phyloP scores from a whole-genome alignment of 2,888 invertebrate species.

The Rutpela maculata region DNA sequence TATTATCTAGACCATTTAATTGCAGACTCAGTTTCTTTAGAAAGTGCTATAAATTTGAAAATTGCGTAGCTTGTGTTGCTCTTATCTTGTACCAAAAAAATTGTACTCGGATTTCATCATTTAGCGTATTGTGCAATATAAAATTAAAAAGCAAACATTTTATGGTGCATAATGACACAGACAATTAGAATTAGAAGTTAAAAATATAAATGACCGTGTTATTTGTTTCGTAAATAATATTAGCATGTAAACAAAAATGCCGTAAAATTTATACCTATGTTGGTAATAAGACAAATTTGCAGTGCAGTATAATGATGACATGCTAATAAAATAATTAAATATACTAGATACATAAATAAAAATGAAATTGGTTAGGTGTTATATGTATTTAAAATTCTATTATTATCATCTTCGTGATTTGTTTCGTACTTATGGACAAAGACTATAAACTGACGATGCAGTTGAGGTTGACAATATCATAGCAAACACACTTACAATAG shows the following conservation, averaged over 20 bases:
- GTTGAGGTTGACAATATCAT: too few species aligned
- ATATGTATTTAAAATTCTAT: too few species aligned
- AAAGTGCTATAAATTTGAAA: too few species aligned
- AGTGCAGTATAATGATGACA: slow-evolving; percentile 4
- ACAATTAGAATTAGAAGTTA: not conserved
- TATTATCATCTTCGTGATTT: too few species aligned
- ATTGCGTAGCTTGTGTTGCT: too few species aligned
- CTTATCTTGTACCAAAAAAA: too few species aligned
- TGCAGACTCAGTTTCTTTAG: too few species aligned
- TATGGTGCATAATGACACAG: not conserved
- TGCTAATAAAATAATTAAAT: not conserved
- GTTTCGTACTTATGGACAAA: too few species aligned
- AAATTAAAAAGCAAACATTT: not conserved
- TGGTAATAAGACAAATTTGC: slow-evolving; percentile 6
- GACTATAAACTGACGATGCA: too few species aligned
- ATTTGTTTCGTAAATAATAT: not conserved
- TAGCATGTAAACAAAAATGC: slow-evolving; percentile 17
- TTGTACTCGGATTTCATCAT: not conserved
- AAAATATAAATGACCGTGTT: slow-evolving; percentile 4
- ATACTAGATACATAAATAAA: not conserved
- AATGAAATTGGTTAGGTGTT: not conserved
- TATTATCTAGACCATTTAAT: too few species aligned
- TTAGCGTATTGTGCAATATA: not conserved
- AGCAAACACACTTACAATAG: too few species aligned
- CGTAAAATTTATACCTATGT: not conserved